Base-by-base conservation (phyloP, 2,797 vertebrate species). In the Steatocranus sp. region DNA sequence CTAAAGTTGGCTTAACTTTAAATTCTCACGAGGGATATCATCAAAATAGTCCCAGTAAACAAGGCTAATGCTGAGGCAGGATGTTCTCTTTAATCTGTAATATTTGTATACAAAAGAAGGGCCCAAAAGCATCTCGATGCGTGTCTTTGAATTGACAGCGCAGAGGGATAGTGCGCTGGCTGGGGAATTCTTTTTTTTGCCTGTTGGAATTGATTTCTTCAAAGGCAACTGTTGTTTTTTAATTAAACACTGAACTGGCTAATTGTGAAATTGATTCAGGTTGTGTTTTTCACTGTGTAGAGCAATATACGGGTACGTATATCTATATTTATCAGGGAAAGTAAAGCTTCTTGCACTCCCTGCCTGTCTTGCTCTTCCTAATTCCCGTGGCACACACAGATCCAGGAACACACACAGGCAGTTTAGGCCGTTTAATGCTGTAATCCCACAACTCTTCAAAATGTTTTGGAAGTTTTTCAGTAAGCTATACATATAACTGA, bases 241-340 rank as follows among this genome's bases (percentile, higher is more conserved):
- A 95, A 96, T 96, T 94, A 95, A 95, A 94, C 91, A 92, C 86
- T 94, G 92, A 95, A 93, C 90, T 92, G 88, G 93, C 93, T 96
- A 96, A 95, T 95, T 94, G 95, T 94, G 89, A 90, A 94, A 96
- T 95, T 95, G 95, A 96, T 94, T 94, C 86, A 85, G 89, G 88
- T 93, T 90, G 90, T 93, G 90, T 94, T 95, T 96, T 95, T 92
- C 87, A 86, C 93, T 32, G 87, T 91, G 91, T 90, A 83, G 83
- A 92, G 94, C 93, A 95, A 95, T 94, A 94, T 78, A 81, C 51
- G 20, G 78, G 82, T 82, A 86, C 88, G 91, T 85, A 86, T 88
- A 89, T 94, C 93, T 93, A 74, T 90, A 90, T 94, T 92, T 91
- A 89, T 93, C 88, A 86, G 38, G 58, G 58, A 81, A 85, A 73